Conservation (phyloP, 2,797 vertebrate species). For the Notoglanidium macrostoma region DNA sequence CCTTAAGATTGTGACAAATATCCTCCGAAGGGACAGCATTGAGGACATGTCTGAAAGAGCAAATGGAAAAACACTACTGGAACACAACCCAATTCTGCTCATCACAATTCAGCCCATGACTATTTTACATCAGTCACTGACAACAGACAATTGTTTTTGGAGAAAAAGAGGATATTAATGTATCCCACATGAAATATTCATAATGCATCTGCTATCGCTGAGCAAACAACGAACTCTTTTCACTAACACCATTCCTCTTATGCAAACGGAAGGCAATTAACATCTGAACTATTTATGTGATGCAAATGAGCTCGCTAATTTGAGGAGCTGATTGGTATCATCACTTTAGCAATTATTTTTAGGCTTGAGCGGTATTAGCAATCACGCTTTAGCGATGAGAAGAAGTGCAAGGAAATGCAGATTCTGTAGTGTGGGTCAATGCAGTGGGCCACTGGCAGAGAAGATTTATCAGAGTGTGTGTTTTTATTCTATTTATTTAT, state of each 20-base stretch:
- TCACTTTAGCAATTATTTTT: conserved; percentile 66
- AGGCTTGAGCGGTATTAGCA: conserved; percentile 71
- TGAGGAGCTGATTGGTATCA: conserved; percentile 70
- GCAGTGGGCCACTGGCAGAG: conserved; percentile 56
- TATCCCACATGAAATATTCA: conserved; percentile 48
- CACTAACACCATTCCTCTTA: conserved; percentile 43
- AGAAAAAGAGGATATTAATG: conserved; percentile 25
- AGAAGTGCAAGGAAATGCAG: conserved; percentile 73
- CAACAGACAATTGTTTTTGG: conserved; percentile 33
- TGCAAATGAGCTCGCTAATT: conserved; percentile 74
- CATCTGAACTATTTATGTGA: conserved; percentile 70
- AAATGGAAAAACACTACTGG: not conserved
- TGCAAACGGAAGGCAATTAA: conserved; percentile 60
- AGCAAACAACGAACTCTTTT: conserved; percentile 46
- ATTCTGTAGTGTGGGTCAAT: conserved; percentile 73
- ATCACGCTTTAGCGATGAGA: conserved; percentile 74
- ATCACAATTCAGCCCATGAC: conserved; percentile 27
- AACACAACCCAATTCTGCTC: not conserved
- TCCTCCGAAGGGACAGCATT: not conserved
- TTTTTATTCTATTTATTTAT: not conserved
- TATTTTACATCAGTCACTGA: conserved; percentile 37
- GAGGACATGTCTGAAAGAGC: conserved; percentile 1
- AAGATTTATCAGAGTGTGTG: conserved; percentile 8
- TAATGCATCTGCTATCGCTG: conserved; percentile 35
- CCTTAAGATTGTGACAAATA: conserved; percentile 9